These are phyloP conservation scores for Drosophila repletoides DNA, from an alignment of 1,140 invertebrate species.

Conservation along the genomic window DNA sequence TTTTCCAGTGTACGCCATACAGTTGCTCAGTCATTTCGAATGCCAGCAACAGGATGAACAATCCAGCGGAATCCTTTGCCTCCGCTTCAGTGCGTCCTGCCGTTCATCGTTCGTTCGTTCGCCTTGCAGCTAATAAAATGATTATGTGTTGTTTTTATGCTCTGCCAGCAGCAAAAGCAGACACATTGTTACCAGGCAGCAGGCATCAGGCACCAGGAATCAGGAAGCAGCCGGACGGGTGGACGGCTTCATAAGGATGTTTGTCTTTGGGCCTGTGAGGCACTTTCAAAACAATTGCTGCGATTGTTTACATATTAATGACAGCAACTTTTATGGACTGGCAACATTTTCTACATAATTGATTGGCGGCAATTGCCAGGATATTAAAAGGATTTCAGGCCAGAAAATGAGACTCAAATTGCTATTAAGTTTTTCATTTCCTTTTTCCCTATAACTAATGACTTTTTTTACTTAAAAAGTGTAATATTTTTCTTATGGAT, in stretches of 20 bases:
- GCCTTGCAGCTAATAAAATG: conserved; percentile 73
- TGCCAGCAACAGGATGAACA: conserved; percentile 63
- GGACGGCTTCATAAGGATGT: conserved; percentile 6
- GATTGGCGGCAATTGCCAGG: conserved; percentile 33
- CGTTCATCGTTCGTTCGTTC: neutral
- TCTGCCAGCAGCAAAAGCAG: conserved; percentile 26
- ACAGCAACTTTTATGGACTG: conserved; percentile 66
- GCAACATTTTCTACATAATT: conserved; percentile 61
- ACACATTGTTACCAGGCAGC: conserved; percentile 2
- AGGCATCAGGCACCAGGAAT: conserved; percentile 11
- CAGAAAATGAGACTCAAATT: conserved; percentile 25
- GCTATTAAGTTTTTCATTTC: neutral
- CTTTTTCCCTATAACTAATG: neutral
- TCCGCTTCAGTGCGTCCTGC: conserved; percentile 55
- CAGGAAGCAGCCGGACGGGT: neutral
- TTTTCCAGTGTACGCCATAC: conserved; percentile 38
- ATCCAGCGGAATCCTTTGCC: conserved; percentile 54
- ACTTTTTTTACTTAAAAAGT: neutral
- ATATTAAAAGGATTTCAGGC: conserved; percentile 23
- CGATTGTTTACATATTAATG: conserved; percentile 78
- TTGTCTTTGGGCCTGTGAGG: conserved; percentile 5
- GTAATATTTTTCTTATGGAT: no score
- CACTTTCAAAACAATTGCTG: conserved; percentile 59
- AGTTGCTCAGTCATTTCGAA: conserved; percentile 27
- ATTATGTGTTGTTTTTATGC: conserved; percentile 78